Base-by-base conservation (phyloP, 2,113 vertebrate species). In the Oceanodroma tethys region DNA sequence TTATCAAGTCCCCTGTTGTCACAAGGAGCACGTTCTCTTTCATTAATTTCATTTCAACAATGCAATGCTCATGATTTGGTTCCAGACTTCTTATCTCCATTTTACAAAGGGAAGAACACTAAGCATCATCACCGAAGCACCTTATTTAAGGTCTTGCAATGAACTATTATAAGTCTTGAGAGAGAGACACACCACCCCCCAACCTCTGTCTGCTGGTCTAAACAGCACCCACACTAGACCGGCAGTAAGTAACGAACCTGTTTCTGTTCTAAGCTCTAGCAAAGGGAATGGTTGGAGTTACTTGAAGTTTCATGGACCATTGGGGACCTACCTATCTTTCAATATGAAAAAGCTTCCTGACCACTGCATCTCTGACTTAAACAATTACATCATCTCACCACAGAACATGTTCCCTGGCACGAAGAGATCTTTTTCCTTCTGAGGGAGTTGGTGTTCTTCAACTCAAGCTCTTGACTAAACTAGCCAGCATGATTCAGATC, bases 341-440 rank as follows among this genome's bases (percentile, higher is more conserved):
- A 48, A 4, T 43, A 19, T 11, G 94, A 87, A 91, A 95, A 93
- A 81, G 27, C 68, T 67, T 80, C 94, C 87, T 21, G 81, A 93
- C 86, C 94, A 9, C 87, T 79, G 76, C 76, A 38, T 73, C 89
- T 86, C 91, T 93, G 90, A 93, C 96, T 81, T 2, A 29, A 93
- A 65, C 96, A 97, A 97, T 97, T 90, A 97, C 98, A 97, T 98
- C 97, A 98, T 79, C 97, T 91, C 95, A 94, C 96, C 93, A 94
- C 95, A 96, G 89, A 97, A 93, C 97, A 84, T 95, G 88, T 95
- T 96, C 95, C 85, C 85, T 93, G 97, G 96, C 96, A 98, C 97
- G 91, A 96, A 95, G 78, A 91, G 82, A 93, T 85, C 97, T 98
- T 97, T 98, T 98, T 94, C 97, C 96, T 68, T 97, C 92, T 95